Evolutionary conservation across 2,888 invertebrate species (phyloP).

Genomic region (Agriopis leucophaearia): DNA sequence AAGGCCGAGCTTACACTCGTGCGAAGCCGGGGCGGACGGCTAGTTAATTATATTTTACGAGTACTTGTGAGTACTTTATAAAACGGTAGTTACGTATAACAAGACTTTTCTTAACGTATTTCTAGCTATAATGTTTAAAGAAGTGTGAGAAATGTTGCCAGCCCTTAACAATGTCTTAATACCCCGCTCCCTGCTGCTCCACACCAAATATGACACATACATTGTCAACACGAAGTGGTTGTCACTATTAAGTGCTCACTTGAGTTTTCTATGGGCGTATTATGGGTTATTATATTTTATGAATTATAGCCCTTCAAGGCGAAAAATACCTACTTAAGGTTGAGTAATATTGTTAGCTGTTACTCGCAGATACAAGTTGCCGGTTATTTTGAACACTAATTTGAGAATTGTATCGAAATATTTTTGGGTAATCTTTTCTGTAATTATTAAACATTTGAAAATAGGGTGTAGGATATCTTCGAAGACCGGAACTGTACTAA

Average conservation of each 20-base stretch:
- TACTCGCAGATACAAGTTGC: constrained; percentile 4
- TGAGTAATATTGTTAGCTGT: constrained; percentile 27
- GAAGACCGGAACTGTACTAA: no score
- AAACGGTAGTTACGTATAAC: no score
- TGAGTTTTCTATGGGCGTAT: constrained; percentile 53
- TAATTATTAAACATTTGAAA: no score
- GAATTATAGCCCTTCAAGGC: constrained; percentile 31
- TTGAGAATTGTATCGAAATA: no score
- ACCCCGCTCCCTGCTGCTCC: constrained; percentile 40
- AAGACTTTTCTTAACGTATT: not conserved
- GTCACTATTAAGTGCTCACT: constrained; percentile 62
- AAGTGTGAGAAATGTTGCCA: constrained; percentile 29
- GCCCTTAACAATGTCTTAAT: constrained; percentile 3
- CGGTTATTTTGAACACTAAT: not conserved
- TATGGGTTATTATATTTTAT: constrained; percentile 45
- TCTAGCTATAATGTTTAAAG: not conserved
- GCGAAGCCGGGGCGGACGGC: no score
- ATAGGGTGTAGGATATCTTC: no score
- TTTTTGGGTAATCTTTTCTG: no score
- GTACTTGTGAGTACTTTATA: no score
- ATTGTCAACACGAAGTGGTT: constrained; percentile 74
- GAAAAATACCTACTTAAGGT: constrained; percentile 27
- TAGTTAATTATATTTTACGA: no score
- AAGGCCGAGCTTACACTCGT: no score
- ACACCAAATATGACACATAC: constrained; percentile 69